phyloP scores from a whole-genome alignment of 2,888 invertebrate species.

The Chrysopilus asiliformis region DNA sequence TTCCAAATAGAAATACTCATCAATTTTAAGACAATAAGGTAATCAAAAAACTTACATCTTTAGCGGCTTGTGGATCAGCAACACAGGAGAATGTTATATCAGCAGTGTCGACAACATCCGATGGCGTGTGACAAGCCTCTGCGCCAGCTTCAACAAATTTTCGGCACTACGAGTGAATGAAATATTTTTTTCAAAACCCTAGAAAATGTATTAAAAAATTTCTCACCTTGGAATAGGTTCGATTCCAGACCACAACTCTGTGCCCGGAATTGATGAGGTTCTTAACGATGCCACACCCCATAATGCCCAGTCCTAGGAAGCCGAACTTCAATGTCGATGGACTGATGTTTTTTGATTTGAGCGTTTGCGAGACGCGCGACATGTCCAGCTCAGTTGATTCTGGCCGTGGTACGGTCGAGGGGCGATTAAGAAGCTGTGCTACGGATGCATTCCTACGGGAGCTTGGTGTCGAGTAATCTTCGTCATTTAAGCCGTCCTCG shows the following conservation, averaged over 20 bases:
- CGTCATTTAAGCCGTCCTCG: conserved; percentile 15
- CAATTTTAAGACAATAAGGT: conserved; percentile 1
- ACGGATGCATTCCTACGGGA: conserved; percentile 25
- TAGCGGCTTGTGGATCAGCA: conserved; percentile 83
- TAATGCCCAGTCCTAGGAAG: conserved; percentile 88
- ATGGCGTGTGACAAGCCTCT: conserved; percentile 72
- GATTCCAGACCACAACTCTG: conserved; percentile 87
- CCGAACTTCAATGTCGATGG: conserved; percentile 72
- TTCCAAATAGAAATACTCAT: too few species aligned
- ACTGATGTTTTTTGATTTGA: conserved; percentile 72
- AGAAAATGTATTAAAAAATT: conserved; percentile 31
- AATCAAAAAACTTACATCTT: conserved; percentile 54
- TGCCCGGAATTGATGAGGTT: conserved; percentile 90
- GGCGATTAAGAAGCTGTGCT: conserved; percentile 31
- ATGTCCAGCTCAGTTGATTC: conserved; percentile 64
- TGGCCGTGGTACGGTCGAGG: conserved; percentile 38
- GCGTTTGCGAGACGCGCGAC: conserved; percentile 58
- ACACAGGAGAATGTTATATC: conserved; percentile 95
- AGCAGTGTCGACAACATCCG: conserved; percentile 80
- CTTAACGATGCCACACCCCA: conserved; percentile 91
- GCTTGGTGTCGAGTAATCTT: conserved; percentile 8
- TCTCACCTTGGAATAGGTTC: conserved; percentile 73
- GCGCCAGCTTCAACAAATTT: conserved; percentile 81
- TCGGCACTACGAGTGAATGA: conserved; percentile 39
- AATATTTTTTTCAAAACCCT: background rate